Evolutionary conservation across 2,888 invertebrate species (phyloP).

Genomic region (Tetranychus truncatus): DNA sequence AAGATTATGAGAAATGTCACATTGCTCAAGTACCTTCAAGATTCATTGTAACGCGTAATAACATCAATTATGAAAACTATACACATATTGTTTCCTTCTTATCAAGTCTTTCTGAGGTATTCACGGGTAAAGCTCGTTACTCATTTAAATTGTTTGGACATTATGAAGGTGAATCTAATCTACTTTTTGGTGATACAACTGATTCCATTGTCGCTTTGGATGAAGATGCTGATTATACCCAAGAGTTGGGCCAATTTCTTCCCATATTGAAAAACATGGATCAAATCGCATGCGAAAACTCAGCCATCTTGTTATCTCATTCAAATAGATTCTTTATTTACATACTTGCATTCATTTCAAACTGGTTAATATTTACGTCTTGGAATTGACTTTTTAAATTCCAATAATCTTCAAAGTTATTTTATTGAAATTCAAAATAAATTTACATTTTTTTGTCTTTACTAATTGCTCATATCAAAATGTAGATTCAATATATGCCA

Average conservation of each 20-base stretch:
- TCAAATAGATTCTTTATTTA: background rate
- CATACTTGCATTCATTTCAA: background rate
- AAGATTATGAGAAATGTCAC: conserved; percentile 43
- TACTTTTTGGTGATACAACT: conserved; percentile 18
- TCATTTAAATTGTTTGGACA: conserved; percentile 20
- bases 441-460: no score
- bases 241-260: conserved; percentile 17
- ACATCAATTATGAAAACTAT: conserved; percentile 13
- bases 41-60: conserved; percentile 15
- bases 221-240: conserved; percentile 13
- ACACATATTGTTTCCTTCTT: conserved; percentile 14
- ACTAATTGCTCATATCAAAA: background rate
- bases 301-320: background rate
- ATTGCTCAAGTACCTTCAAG: conserved; percentile 44
- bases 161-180: conserved; percentile 18
- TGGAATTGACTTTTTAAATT: background rate
- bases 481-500: background rate
- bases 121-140: conserved; percentile 12
- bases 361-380: background rate
- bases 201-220: conserved; percentile 10
- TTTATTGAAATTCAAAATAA: no score
- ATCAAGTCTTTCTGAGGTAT: conserved; percentile 14
- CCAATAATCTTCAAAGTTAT: background rate
- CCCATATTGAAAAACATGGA: conserved; percentile 18
- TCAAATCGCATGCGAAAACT: conserved; percentile 13